Evolutionary conservation across 2,797 vertebrate species (phyloP).

Genomic region (Centropyge bicolor): DNA sequence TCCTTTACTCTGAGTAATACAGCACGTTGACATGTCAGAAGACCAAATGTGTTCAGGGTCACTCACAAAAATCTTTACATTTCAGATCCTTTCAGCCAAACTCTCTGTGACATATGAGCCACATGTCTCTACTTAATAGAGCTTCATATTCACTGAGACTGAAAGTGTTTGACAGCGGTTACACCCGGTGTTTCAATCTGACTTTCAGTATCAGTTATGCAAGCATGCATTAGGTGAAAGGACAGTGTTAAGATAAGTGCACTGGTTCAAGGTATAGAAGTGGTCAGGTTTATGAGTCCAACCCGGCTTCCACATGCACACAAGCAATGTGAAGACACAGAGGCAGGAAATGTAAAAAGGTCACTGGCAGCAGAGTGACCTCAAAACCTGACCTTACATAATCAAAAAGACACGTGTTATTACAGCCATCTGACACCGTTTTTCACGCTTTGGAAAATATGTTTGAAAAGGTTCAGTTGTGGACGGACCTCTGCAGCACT

Average conservation of each 20-base stretch:
- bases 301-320: background rate
- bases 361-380: background rate
- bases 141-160: background rate
- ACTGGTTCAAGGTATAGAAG: background rate
- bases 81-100: background rate
- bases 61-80: background rate
- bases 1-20: constrained; percentile 90
- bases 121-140: background rate
- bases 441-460: background rate
- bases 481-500: constrained; percentile 54
- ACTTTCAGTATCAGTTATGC: background rate
- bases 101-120: background rate
- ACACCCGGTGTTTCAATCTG: background rate
- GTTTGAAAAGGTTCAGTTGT: too few relatives aligned
- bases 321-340: background rate
- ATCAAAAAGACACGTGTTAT: background rate
- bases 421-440: background rate
- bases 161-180: background rate
- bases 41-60: background rate
- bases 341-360: background rate
- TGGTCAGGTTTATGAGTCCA: background rate
- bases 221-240: background rate
- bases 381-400: background rate
- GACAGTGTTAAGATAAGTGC: background rate
- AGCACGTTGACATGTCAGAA: background rate